A percentile compares a stretch with the other conserved stretches of the same genome.
These are phyloP conservation scores for Panzeria rudis DNA, from an alignment of 2,888 invertebrate genomes.

Conservation along the genomic window DNA sequence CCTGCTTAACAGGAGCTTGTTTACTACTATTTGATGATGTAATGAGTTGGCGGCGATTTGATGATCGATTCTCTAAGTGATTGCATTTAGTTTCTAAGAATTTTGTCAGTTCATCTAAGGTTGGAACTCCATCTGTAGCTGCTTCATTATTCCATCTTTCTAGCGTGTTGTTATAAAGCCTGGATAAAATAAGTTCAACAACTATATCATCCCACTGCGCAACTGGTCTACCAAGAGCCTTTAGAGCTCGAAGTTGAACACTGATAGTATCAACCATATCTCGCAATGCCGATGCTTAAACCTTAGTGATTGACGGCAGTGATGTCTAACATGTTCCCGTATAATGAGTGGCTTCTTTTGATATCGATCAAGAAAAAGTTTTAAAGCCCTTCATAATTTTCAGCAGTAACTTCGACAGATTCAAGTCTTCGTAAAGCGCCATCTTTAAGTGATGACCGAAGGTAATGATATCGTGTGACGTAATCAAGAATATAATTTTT, in stretches of 20 bases:
- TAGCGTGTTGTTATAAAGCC: constrained; percentile 19
- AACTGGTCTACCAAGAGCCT: constrained; percentile 33
- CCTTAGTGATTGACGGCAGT: constrained; percentile 25
- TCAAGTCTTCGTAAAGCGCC: too few relatives aligned
- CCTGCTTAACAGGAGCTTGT: too few relatives aligned
- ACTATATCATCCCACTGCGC: constrained; percentile 47
- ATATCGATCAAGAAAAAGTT: constrained; percentile 31
- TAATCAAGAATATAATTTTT: constrained; percentile 25
- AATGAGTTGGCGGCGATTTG: too few relatives aligned
- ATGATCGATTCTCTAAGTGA: too few relatives aligned
- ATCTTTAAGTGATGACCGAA: too few relatives aligned
- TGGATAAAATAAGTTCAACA: constrained; percentile 39
- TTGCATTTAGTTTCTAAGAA: too few relatives aligned
- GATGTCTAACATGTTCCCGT: constrained; percentile 32
- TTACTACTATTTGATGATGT: too few relatives aligned
- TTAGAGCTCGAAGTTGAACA: constrained; percentile 12
- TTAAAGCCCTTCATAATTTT: constrained; percentile 33
- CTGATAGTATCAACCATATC: constrained; percentile 7
- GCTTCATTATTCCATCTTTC: constrained; percentile 41
- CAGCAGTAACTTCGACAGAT: too few relatives aligned
- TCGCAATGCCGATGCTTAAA: neutral
- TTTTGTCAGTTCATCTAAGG: neutral
- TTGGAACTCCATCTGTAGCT: constrained; percentile 7
- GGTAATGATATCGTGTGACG: constrained; percentile 22
- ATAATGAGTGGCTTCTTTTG: constrained; percentile 30